Base-by-base conservation (phyloP, 2,797 vertebrate genomes). In the Halcyon leucocephala region DNA sequence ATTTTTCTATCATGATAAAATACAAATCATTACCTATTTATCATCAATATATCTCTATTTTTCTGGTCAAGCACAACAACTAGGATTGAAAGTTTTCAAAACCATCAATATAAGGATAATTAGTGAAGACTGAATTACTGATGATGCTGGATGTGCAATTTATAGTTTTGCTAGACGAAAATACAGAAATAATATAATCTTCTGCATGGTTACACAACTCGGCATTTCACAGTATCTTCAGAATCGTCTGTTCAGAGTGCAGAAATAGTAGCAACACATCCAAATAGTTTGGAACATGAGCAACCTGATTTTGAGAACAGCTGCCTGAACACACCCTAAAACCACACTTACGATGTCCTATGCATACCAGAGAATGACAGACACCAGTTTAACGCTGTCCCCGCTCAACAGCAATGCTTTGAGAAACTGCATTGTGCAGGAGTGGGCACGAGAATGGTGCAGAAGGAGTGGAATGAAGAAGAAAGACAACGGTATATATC, bases 331-430 rank as follows among this genome's bases (percentile, higher is more conserved):
- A 20, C 1, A 13, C 10, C 26, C 33, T 37, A 57, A 61, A 12
- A 81, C 62, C 14, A 28, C 31, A 70, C 9, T 26, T 18, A 7
- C 1, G 1, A 31, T 0, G 0, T 42, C 10, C 19, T 25, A 16
- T 0, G 0, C 4, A 2, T 6, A 13, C 21, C 17, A 7, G 0
- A 1, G 26, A 10, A 35, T 8, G 62, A 60, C 12, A 58, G 74
- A 69, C 57, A 46, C 20, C 0, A 3, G 15, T 13, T 83, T 37
- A 41, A 28, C 9, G 25, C 26, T 13, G 18, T 14, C 52, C 57
- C 28, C 51, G 20, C 3, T 12, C 69, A 37, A 22, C 2, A 20
- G 48, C 58, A 76, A 67, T 15, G 9, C 18, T n/a, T 31, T 1
- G 15, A 64, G 80, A 80, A 54, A 64, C 39, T 6, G 4, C 78